Percentiles rank a stretch among this genome's conserved stretches.
These are phyloP conservation scores for Oplegnathus fasciatus DNA, from an alignment of 2,113 vertebrate species.

Conservation along the genomic window DNA sequence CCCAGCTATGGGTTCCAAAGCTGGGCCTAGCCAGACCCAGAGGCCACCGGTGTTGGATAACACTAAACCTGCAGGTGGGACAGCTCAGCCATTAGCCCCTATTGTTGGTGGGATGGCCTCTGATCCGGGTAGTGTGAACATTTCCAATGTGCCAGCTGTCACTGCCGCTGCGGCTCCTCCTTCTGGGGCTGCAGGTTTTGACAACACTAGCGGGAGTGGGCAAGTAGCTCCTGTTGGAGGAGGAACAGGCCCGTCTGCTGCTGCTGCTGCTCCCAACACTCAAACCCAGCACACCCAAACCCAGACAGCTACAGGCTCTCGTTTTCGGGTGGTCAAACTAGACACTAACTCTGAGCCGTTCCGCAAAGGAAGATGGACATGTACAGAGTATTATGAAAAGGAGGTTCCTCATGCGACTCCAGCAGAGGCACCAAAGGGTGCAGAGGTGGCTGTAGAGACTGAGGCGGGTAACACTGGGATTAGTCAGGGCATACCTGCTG, in stretches of 20 bases:
- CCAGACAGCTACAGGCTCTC: conserved; percentile 86
- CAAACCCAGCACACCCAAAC: conserved; percentile 77
- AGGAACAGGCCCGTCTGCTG: conserved; percentile 74
- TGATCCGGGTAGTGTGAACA: conserved; percentile 47
- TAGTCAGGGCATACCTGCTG: conserved; percentile 35
- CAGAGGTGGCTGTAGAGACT: conserved; percentile 75
- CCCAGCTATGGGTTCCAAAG: conserved; percentile 52
- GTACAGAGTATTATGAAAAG: conserved; percentile 97
- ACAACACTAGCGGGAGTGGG: conserved; percentile 45
- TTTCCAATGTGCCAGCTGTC: conserved; percentile 34
- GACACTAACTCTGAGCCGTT: conserved; percentile 96
- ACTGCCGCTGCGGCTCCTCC: conserved; percentile 34
- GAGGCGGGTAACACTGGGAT: conserved; percentile 62
- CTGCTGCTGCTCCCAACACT: conserved; percentile 74
- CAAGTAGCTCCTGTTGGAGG: conserved; percentile 70
- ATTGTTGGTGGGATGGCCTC: conserved; percentile 26
- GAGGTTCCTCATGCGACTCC: conserved; percentile 80
- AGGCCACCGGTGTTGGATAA: conserved; percentile 56
- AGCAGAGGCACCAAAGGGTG: conserved; percentile 59
- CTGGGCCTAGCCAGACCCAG: conserved; percentile 50
- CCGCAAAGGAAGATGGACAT: conserved; percentile 96
- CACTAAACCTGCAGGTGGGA: conserved; percentile 43
- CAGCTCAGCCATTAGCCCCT: conserved; percentile 34
- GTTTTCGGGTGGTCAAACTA: conserved; percentile 97
- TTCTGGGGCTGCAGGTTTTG: conserved; percentile 52